Conservation (phyloP, 2,888 invertebrate genomes). For the Antheraea assamensis region DNA sequence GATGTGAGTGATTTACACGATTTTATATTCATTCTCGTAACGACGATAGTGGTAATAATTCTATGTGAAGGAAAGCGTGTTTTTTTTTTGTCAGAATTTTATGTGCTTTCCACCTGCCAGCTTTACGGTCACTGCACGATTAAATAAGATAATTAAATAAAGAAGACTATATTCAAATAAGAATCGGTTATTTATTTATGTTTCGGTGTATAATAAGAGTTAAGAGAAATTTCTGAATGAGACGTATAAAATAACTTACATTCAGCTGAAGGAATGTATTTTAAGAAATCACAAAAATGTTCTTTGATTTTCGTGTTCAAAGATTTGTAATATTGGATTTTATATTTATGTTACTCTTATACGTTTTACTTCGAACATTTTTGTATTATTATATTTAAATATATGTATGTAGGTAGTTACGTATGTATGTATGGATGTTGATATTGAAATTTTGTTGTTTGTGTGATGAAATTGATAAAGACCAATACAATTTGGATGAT, state of each 20-base stretch:
- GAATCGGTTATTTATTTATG: neutral
- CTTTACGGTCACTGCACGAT: too few relatives aligned
- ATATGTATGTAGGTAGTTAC: too few relatives aligned
- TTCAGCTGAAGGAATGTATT: too few relatives aligned
- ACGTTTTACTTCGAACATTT: neutral
- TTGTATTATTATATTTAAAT: neutral
- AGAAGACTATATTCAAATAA: too few relatives aligned
- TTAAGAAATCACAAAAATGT: neutral
- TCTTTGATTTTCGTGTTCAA: neutral
- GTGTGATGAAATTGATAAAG: too few relatives aligned
- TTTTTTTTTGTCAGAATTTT: neutral
- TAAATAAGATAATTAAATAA: too few relatives aligned
- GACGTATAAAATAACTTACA: neutral
- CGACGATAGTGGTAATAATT: neutral
- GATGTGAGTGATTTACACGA: slow-evolving; percentile 6
- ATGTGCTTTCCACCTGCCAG: too few relatives aligned
- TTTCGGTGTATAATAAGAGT: neutral
- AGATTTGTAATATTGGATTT: neutral
- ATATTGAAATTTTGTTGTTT: too few relatives aligned
- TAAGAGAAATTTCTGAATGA: neutral
- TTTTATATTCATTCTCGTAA: neutral
- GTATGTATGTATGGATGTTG: too few relatives aligned
- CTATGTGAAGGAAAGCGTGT: neutral
- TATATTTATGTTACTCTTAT: neutral
- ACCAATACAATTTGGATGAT: too few relatives aligned